Evolutionary conservation across 1,140 invertebrate genomes (phyloP).

Genomic region (Nixonia krombeini): DNA sequence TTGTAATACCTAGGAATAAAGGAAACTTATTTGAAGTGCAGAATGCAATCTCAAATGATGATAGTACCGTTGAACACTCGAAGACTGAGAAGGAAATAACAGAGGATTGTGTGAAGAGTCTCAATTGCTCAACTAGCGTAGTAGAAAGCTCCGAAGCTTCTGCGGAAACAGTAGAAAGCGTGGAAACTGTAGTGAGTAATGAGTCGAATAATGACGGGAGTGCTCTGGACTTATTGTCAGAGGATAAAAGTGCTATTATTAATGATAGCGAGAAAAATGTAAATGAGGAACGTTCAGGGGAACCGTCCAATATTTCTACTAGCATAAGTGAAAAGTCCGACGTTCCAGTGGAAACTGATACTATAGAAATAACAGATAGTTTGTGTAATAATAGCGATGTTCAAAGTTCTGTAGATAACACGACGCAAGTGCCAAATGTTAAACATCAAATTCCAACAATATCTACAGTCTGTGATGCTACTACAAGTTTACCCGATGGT

Average conservation of each 20-base stretch:
- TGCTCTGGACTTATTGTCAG: conserved; percentile 38
- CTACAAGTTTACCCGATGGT: conserved; percentile 68
- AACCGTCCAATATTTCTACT: conserved; percentile 76
- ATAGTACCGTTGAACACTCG: conserved; percentile 7
- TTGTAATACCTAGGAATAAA: conserved; percentile 8
- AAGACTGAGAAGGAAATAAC: conserved; percentile 17
- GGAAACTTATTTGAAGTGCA: conserved; percentile 10
- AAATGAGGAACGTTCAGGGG: conserved; percentile 66
- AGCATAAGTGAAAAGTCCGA: conserved; percentile 71
- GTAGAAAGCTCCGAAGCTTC: conserved; percentile 47
- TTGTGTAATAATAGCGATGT: conserved; percentile 69
- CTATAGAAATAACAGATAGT: conserved; percentile 65
- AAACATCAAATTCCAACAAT: conserved; percentile 80
- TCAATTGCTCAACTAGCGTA: conserved; percentile 68
- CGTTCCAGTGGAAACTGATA: conserved; percentile 56
- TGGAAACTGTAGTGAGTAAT: conserved; percentile 46
- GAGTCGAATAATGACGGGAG: conserved; percentile 53
- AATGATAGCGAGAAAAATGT: conserved; percentile 56
- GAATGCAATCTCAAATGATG: conserved; percentile 9
- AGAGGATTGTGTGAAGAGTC: conserved; percentile 42
- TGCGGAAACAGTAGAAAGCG: conserved; percentile 39
- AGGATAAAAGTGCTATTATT: conserved; percentile 67
- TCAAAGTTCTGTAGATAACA: conserved; percentile 69
- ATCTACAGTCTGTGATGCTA: conserved; percentile 81
- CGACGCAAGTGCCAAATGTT: conserved; percentile 73